Evolutionary conservation across 2,888 invertebrate genomes (phyloP), one percentile per base, ranked within the genome.

Genomic region (Calameuta idolon): DNA sequence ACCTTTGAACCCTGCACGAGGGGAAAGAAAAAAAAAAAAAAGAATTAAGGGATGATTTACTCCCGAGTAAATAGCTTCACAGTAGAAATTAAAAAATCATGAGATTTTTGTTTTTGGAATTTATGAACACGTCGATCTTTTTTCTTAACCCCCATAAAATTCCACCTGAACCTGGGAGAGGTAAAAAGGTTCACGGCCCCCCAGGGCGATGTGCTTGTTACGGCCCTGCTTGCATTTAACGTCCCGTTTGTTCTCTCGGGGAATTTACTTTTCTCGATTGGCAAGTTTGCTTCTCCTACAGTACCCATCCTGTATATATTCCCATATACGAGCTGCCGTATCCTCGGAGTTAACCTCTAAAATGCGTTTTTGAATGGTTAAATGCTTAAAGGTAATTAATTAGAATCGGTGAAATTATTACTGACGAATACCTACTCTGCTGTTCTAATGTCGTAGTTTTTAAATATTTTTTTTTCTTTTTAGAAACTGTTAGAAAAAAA

Each of bases 291-390:
- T 55, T 55, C 55, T 15, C 55, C 5, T 55, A 23, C 9, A 0
- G 23, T 55, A 55, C 15, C 0, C 23, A 23, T 23, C 9, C 9
- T 40, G 5, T 23, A 23, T 1, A 4, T 15, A 40, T 31, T 2
- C 31, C 2, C 31, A 31, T 40, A 55, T 23, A 55, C 55, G 55
- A 9, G 23, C 55, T 2, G 23, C 23, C 0, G 15, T 55, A 55
- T 55, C 1, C 37, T 69, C 23, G 4, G 69, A 69, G 69, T 30
- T 69, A 75, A 75, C 31, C 69, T 75, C 35, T 40, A n/a, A 77
- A 75, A 75, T 77, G 75, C 34, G 71, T 75, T 37, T 69, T 69
- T 75, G 34, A 77, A 71, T 77, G 71, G 55, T 71, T 77, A 77
- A 77, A 75, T 75, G 34, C 55, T 55, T 33, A 34, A 9, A 9